Evolutionary conservation across 2,113 vertebrate species (phyloP).

Genomic region (Zapornia atra): DNA sequence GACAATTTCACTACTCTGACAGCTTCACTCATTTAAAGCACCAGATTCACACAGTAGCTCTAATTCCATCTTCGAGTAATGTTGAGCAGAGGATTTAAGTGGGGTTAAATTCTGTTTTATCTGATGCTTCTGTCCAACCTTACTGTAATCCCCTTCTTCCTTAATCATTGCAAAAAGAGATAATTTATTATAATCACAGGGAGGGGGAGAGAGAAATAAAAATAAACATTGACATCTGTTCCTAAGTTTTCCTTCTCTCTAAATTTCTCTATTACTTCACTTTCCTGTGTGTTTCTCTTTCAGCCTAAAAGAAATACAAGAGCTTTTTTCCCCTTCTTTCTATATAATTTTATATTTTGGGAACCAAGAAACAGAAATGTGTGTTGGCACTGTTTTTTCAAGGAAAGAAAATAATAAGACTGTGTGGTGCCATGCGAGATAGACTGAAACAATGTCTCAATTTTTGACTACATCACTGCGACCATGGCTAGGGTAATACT

Average conservation of each 20-base stretch:
- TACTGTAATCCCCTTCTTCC: not conserved
- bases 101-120: not conserved
- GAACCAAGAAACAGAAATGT: not conserved
- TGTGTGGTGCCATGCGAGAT: not conserved
- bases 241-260: not conserved
- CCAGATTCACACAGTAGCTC: not conserved
- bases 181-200: constrained; percentile 10
- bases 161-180: not conserved
- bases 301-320: not conserved
- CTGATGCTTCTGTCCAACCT: constrained; percentile 20
- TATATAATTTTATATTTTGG: not conserved
- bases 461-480: not conserved
- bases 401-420: not conserved
- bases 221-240: constrained; percentile 34
- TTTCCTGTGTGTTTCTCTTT: not conserved
- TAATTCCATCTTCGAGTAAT: not conserved
- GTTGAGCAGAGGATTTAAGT: not conserved
- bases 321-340: not conserved
- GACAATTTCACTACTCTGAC: not conserved
- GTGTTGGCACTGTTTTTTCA: not conserved
- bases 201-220: not conserved
- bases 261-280: not conserved
- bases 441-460: not conserved
- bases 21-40: not conserved
- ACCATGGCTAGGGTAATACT: not conserved